Base-by-base conservation (phyloP, 1,140 invertebrate genomes). In the Drosophila funebris region DNA sequence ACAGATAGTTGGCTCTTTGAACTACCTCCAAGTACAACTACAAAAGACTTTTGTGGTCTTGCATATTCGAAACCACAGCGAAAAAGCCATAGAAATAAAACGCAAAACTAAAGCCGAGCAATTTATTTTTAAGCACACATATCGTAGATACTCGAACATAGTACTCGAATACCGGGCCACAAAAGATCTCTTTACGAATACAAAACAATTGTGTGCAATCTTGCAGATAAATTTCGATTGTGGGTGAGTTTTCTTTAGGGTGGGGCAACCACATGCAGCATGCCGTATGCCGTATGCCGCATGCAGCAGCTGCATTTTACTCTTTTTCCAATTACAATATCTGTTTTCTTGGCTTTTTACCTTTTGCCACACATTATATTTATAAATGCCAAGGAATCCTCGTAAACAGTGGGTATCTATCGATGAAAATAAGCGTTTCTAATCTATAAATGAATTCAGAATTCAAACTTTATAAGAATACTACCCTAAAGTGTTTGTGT, bases 161-260 rank as follows among this genome's bases (percentile, higher is more conserved):
- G n/a, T 29, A 48, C 44, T 48, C 24, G 22, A 48, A 29, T n/a
- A 48, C 33, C 33, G 33, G 33, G 0, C 8, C 33, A 36, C 33
- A 18, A 43, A 18, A 43, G 39, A 53, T 16, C 27, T 33, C 20
- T 37, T 20, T 63, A 52, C 27, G 22, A 33, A 31, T 76, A 89
- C 84, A 71, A 83, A 89, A 89, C 83, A 83, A 88, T 88, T 88
- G 84, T 88, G 76, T 79, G 79, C 84, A 88, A 88, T 88, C 83
- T 89, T 69, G 69, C 72, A 79, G 69, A 88, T 89, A 88, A 67
- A 69, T 77, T 69, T 87, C 29, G 75, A 29, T 44, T 73, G 44
- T 70, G 54, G 66, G 24, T 24, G 56, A 24, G 24, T 6, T 16
- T 22, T 33, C 5, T 36, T 18, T 13, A 5, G 22, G 22, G 24